Conservation (phyloP, 2,888 invertebrate species). For the Mesorhabditis sp. region DNA sequence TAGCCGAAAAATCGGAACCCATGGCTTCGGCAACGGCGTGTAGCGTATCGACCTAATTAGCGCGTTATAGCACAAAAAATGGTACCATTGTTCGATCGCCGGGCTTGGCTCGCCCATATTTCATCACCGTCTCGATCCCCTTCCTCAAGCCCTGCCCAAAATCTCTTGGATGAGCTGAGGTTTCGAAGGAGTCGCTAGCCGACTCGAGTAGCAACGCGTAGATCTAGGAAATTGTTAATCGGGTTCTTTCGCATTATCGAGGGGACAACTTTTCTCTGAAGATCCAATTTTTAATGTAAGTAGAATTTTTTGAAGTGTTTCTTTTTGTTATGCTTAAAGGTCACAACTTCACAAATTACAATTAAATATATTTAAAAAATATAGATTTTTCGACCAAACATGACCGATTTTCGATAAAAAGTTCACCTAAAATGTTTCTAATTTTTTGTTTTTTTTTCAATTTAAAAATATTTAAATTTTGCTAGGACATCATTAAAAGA, state of each 20-base stretch:
- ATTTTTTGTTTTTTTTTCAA: no score
- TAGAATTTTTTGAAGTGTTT: no score
- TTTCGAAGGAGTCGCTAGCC: conserved; percentile 23
- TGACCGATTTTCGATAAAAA: no score
- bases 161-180: background rate
- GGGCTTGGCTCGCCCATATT: conserved; percentile 71
- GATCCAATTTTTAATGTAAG: no score
- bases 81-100: conserved; percentile 76
- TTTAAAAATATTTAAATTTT: no score
- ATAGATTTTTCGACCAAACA: no score
- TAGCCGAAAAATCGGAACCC: background rate
- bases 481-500: no score
- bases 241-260: background rate
- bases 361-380: no score
- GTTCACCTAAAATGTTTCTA: no score
- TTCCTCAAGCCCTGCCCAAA: conserved; percentile 21
- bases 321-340: no score
- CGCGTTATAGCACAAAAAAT: background rate
- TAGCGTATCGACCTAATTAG: conserved; percentile 13
- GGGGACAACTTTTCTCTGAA: background rate
- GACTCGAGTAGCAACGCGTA: conserved; percentile 47
- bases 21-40: conserved; percentile 2
- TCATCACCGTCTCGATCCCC: conserved; percentile 43
- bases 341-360: no score
- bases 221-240: conserved; percentile 22